Evolutionary conservation across 2,888 invertebrate species (phyloP).

Genomic region (Laothoe populi): DNA sequence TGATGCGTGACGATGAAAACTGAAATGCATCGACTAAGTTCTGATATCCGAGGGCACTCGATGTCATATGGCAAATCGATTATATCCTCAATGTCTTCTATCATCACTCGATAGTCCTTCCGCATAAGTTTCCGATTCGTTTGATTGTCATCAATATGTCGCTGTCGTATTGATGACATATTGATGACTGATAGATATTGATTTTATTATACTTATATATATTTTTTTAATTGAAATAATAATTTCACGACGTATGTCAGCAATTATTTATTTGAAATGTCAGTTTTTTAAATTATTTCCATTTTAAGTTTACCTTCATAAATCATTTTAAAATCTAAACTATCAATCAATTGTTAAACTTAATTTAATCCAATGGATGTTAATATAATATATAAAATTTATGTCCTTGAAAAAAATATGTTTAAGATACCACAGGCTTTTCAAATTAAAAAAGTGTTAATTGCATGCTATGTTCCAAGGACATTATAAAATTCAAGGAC

Average conservation of each 20-base stretch:
- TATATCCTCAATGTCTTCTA: not conserved
- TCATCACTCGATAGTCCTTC: constrained; percentile 9
- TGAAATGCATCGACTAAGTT: not conserved
- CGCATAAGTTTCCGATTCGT: not conserved
- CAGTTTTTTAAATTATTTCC: no score
- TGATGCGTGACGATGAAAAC: not conserved
- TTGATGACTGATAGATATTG: constrained; percentile 8
- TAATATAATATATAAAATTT: no score
- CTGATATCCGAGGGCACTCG: no score
- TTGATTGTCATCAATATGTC: constrained; percentile 4
- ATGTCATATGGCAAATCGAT: not conserved
- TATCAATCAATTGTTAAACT: no score
- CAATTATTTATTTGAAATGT: not conserved
- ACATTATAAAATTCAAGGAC: constrained; percentile 13
- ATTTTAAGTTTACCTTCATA: no score
- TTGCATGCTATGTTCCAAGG: not conserved
- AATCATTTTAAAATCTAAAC: no score
- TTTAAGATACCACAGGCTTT: not conserved
- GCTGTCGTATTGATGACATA: not conserved
- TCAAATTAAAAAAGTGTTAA: not conserved
- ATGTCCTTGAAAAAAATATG: constrained; percentile 1
- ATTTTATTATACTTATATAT: constrained; percentile 4
- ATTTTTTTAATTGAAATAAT: not conserved
- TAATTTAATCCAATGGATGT: no score
- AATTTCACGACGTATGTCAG: no score